A percentile compares a stretch with the other conserved stretches of the same genome.
Conservation (phyloP, 2,797 vertebrate species). For the Miichthys miiuy region DNA sequence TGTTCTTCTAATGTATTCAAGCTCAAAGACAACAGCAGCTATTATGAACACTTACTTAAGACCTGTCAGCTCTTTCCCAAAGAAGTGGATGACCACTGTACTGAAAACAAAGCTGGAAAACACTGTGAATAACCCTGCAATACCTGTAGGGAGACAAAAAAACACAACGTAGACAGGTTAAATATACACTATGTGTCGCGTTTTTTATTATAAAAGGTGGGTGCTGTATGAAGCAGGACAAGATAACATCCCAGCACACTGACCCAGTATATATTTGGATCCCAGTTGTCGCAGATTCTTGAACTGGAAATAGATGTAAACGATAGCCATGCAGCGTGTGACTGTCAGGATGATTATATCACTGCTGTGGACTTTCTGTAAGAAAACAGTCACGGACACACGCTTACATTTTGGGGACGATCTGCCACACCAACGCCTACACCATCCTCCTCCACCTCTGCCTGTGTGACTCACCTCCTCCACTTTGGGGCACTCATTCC, state of each 20-base stretch:
- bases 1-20: background rate
- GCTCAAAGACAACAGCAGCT: background rate
- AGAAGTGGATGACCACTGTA: constrained; percentile 97
- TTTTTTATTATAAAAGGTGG: background rate
- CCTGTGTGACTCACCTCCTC: constrained; percentile 88
- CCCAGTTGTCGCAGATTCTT: constrained; percentile 96
- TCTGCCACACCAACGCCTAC: background rate
- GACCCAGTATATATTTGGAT: constrained; percentile 98
- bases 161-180: background rate
- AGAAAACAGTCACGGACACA: constrained; percentile 2
- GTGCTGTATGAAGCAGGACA: background rate
- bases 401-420: background rate
- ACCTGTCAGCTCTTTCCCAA: constrained; percentile 96
- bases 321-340: constrained; percentile 95
- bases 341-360: constrained; percentile 95
- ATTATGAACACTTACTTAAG: constrained; percentile 88
- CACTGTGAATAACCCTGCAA: constrained; percentile 97
- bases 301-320: constrained; percentile 99
- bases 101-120: constrained; percentile 99
- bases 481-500: constrained; percentile 94
- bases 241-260: constrained; percentile 25
- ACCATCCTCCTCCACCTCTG: background rate
- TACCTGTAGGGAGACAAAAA: constrained; percentile 83
- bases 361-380: constrained; percentile 92
- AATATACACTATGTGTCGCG: background rate